Conservation (phyloP, 2,888 invertebrate species). For the Trachelus stipa region DNA sequence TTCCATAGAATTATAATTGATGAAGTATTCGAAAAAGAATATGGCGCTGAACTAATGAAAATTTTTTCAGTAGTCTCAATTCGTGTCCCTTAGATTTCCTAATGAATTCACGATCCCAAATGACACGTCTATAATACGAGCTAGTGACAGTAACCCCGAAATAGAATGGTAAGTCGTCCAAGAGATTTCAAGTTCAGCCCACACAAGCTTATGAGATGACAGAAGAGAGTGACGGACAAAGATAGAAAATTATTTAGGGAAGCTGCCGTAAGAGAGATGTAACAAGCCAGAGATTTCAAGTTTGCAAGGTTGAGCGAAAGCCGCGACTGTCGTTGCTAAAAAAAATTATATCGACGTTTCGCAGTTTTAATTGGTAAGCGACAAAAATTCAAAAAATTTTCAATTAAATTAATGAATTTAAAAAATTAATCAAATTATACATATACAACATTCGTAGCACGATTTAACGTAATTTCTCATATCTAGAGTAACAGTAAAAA, state of each 20-base stretch:
- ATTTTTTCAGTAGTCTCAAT: not conserved
- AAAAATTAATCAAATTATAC: not conserved
- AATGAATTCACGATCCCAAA: not conserved
- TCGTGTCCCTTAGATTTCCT: not conserved
- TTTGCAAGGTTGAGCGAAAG: not conserved
- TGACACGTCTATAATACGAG: not conserved
- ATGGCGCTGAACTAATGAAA: not conserved
- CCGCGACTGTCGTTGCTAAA: not conserved
- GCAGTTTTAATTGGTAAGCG: too few species aligned
- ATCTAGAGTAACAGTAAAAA: not conserved
- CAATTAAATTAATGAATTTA: too few species aligned
- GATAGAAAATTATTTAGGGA: not conserved
- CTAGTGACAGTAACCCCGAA: not conserved
- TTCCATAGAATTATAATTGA: not conserved
- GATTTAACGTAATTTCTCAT: not conserved
- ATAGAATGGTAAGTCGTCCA: constrained; percentile 4
- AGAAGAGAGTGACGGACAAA: not conserved
- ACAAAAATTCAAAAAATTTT: too few species aligned
- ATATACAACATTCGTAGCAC: not conserved
- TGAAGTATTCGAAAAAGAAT: not conserved
- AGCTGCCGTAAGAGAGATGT: not conserved
- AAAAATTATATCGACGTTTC: not conserved
- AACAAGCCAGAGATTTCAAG: not conserved
- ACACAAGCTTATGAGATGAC: not conserved
- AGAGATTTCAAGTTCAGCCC: constrained; percentile 10